Evolutionary conservation across 2,797 vertebrate species (phyloP).

Genomic region (Myiotriccus ornatus): DNA sequence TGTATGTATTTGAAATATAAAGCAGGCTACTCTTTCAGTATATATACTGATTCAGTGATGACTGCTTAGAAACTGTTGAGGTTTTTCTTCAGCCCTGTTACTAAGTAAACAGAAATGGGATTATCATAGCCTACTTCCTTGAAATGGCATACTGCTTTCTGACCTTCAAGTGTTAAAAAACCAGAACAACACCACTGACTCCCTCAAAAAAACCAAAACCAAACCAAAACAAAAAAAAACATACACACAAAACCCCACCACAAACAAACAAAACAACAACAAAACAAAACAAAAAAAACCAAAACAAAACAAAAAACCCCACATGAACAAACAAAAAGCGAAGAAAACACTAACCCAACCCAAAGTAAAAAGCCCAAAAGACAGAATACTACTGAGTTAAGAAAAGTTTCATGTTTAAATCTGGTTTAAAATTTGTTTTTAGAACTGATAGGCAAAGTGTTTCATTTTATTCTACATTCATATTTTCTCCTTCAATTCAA

Average conservation of each 20-base stretch:
- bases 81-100: not conserved
- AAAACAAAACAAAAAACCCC: not conserved
- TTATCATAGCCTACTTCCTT: not conserved
- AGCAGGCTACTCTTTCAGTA: not conserved
- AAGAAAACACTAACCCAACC: not conserved
- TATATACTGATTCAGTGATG: not conserved
- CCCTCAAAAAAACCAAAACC: not conserved
- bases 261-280: not conserved
- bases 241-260: no score
- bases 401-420: not conserved
- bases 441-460: not conserved
- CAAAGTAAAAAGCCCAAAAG: not conserved
- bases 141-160: not conserved
- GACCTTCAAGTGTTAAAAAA: not conserved
- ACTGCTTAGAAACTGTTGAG: not conserved
- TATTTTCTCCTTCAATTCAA: not conserved
- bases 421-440: not conserved
- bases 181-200: not conserved
- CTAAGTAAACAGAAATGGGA: not conserved
- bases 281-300: not conserved
- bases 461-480: not conserved
- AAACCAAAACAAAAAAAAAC: not conserved
- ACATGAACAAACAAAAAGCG: not conserved
- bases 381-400: not conserved
- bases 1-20: not conserved